phyloP scores from a whole-genome alignment of 2,797 vertebrate species.

The Paramormyrops hopkinsi region DNA sequence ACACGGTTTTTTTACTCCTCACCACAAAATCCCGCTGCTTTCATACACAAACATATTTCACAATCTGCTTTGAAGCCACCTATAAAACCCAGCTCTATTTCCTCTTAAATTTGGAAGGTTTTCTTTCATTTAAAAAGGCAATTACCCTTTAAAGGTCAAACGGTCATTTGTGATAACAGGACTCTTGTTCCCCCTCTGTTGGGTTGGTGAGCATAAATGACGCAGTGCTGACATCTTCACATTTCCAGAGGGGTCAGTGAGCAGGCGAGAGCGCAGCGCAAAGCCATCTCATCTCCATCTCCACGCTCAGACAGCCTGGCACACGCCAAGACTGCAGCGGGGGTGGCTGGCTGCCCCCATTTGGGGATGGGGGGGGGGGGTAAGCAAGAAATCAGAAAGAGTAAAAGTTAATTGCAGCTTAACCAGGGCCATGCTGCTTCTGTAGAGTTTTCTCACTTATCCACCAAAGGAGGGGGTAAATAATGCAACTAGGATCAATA shows the following conservation, averaged over 20 bases:
- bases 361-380: neutral
- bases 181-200: conserved; percentile 38
- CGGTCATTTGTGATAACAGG: conserved; percentile 49
- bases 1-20: neutral
- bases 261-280: neutral
- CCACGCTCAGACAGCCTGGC: neutral
- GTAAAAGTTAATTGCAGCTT: neutral
- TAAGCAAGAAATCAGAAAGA: neutral
- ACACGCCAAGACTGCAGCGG: neutral
- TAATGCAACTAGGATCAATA: conserved; percentile 9
- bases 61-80: conserved; percentile 55
- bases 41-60: conserved; percentile 48
- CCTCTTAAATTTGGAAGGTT: conserved; percentile 47
- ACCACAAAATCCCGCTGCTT: neutral
- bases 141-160: conserved; percentile 72
- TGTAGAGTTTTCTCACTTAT: neutral
- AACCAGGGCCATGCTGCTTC: neutral
- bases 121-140: conserved; percentile 61
- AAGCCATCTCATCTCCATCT: neutral
- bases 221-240: conserved; percentile 18
- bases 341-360: neutral
- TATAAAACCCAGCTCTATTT: conserved; percentile 48
- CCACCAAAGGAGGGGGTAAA: neutral
- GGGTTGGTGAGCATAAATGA: conserved; percentile 52
- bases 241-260: neutral